Evolutionary conservation across 2,113 vertebrate species (phyloP).

Genomic region (Hemichromis elongatus): DNA sequence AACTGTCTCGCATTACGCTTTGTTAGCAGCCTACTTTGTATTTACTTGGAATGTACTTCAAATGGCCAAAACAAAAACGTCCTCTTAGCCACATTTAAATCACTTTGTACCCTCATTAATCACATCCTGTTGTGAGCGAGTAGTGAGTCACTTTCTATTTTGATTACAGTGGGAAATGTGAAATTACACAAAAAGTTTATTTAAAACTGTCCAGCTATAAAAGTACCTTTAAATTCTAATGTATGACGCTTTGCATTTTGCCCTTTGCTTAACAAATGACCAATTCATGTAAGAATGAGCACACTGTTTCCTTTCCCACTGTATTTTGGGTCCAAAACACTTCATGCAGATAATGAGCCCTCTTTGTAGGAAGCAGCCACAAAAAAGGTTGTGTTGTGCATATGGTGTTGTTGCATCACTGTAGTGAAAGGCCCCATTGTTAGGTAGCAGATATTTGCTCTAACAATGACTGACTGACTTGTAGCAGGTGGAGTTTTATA

Average conservation of each 20-base stretch:
- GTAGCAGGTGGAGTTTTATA: constrained; percentile 32
- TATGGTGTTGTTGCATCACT: constrained; percentile 37
- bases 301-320: not conserved
- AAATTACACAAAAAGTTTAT: not conserved
- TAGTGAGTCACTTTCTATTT: not conserved
- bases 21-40: not conserved
- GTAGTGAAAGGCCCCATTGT: constrained; percentile 45
- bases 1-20: not conserved
- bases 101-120: not conserved
- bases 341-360: constrained; percentile 41
- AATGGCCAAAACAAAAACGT: constrained; percentile 39
- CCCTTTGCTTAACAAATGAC: not conserved
- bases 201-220: not conserved
- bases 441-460: constrained; percentile 19
- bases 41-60: not conserved
- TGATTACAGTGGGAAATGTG: constrained; percentile 49
- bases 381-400: constrained; percentile 14
- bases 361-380: constrained; percentile 14
- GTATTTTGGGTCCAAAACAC: constrained; percentile 1
- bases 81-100: constrained; percentile 6
- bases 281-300: not conserved
- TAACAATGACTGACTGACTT: constrained; percentile 38
- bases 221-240: not conserved
- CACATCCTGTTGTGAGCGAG: not conserved
- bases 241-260: not conserved